Base-by-base conservation (phyloP, 2,113 vertebrate genomes). In the Coreoperca whiteheadi region DNA sequence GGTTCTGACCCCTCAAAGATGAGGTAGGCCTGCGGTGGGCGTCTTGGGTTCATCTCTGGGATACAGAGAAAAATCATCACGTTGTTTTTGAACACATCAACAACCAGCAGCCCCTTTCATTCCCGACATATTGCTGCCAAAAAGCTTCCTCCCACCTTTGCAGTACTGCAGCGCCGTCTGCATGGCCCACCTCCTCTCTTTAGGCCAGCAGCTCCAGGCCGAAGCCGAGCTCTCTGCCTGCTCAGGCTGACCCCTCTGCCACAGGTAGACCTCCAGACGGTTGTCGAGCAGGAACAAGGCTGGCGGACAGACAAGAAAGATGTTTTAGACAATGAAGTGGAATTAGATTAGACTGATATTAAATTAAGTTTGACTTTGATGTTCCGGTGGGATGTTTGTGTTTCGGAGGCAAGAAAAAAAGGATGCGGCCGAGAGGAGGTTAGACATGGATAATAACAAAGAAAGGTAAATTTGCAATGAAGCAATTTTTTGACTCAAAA, bases 271-370 rank as follows among this genome's bases (percentile, higher is more conserved):
- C 90, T 96, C 96, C 88, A 96, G 82, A 11, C 83, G 93, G 87
- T 96, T 96, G 85, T 96, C 96, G 1, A 96, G 85, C 56, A 96
- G 88, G 87, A 96, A 96, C 57, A 96, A 83, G 48, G 95, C 96
- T 96, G 83, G 20, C 9, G 23, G 57, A 85, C 30, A 56, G 23
- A 84, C 5, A 41, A 46, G 25, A 46, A 50, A 72, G 20, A 64
- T 1, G 16, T 48, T 48, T n/a, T 8, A 37, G 7, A 23, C 4
- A 37, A 73, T 14, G 15, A 57, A 50, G 28, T 39, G 9, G 21
- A 66, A 70, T 48, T 0, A 50, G 6, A 83, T 70, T 39, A 57
- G 12, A 59, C 7, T 25, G 0, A 57, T 66, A 77, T 57, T 41
- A 59, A 37, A 59, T 57, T 65, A 20, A 10, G n/a, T 70, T 48